These are phyloP conservation scores for Cryptocephalus primarius DNA, from an alignment of 2,888 invertebrate species.

Conservation along the genomic window DNA sequence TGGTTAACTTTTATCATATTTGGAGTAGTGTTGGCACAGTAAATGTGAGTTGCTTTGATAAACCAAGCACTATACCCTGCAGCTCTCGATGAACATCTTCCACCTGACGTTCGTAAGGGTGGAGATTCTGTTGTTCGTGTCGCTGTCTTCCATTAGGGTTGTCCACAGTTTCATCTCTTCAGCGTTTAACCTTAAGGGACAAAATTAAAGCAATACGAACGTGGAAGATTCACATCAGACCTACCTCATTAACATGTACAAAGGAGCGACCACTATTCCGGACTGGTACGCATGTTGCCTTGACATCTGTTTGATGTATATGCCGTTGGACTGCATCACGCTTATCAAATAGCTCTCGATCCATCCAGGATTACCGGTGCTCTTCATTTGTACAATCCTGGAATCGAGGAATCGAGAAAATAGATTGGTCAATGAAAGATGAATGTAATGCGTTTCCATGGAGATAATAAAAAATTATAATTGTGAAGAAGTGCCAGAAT, in stretches of 20 bases:
- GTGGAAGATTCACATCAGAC: background rate
- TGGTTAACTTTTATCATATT: too few relatives aligned
- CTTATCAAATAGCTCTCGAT: slow-evolving; percentile 53
- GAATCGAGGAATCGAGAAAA: slow-evolving; percentile 4
- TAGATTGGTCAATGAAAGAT: too few relatives aligned
- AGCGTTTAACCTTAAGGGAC: slow-evolving; percentile 12
- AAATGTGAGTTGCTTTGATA: background rate
- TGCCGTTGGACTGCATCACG: slow-evolving; percentile 43
- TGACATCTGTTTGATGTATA: slow-evolving; percentile 38
- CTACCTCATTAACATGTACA: slow-evolving; percentile 31
- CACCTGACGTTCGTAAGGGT: slow-evolving; percentile 22
- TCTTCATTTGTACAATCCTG: slow-evolving; percentile 46
- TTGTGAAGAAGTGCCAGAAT: too few relatives aligned
- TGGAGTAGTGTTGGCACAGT: too few relatives aligned
- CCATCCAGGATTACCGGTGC: slow-evolving; percentile 56
- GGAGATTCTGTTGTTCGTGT: too few relatives aligned
- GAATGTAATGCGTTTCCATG: too few relatives aligned
- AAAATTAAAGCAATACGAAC: background rate
- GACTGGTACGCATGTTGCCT: slow-evolving; percentile 24
- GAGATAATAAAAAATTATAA: too few relatives aligned
- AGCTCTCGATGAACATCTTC: slow-evolving; percentile 40
- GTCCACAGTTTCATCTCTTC: slow-evolving; percentile 19
- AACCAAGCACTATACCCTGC: slow-evolving; percentile 24
- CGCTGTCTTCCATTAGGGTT: slow-evolving; percentile 20
- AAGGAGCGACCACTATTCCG: slow-evolving; percentile 29